These are phyloP conservation scores for Myripristis jacobus DNA, from an alignment of 2,797 vertebrate species.

Conservation along the genomic window DNA sequence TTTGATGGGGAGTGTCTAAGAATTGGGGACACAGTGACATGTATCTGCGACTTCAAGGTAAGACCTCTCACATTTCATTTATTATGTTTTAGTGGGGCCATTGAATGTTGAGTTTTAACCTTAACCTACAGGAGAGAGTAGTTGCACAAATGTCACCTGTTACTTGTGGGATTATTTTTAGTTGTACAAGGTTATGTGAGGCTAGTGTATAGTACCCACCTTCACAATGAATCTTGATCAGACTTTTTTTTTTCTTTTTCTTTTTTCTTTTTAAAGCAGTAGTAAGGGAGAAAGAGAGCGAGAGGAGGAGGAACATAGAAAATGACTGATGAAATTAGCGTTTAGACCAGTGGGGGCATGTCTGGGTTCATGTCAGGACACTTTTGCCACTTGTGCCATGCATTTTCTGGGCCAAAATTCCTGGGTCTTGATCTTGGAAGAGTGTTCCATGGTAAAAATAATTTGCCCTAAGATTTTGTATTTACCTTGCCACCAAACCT, in stretches of 20 bases:
- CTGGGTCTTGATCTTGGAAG: too few species aligned
- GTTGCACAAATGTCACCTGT: not conserved
- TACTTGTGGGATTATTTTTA: not conserved
- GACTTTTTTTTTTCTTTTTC: not conserved
- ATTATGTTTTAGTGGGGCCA: not conserved
- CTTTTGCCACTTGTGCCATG: too few species aligned
- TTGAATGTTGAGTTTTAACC: not conserved
- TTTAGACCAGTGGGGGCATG: too few species aligned
- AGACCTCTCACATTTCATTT: slow-evolving; percentile 60
- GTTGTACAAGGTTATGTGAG: not conserved
- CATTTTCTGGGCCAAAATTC: too few species aligned
- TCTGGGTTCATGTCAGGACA: too few species aligned
- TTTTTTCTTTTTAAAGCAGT: not conserved
- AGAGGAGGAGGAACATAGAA: not conserved
- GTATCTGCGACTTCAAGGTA: slow-evolving; percentile 99
- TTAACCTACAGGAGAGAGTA: not conserved
- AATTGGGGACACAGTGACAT: slow-evolving; percentile 98
- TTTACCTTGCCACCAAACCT: too few species aligned
- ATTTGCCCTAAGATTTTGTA: too few species aligned
- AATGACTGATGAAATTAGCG: not conserved
- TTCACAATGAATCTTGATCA: not conserved
- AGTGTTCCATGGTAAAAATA: too few species aligned
- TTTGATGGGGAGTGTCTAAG: slow-evolving; percentile 98
- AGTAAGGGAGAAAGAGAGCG: not conserved
- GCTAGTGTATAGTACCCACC: not conserved